Evolutionary conservation across 2,113 vertebrate species (phyloP).

Genomic region (Caloenas nicobarica): DNA sequence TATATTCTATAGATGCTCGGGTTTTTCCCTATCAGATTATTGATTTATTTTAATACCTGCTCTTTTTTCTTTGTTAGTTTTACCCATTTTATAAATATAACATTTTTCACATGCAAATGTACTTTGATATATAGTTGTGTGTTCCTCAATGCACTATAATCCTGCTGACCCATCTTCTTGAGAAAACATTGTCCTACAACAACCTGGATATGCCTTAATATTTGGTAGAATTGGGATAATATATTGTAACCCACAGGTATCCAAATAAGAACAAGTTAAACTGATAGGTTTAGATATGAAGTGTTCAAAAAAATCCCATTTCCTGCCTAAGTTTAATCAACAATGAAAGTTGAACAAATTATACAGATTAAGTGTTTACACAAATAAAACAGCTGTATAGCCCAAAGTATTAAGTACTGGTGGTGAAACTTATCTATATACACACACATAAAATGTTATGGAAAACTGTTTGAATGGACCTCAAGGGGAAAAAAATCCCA

Average conservation of each 20-base stretch:
- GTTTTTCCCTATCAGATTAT: background rate
- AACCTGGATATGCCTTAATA: background rate
- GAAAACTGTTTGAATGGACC: background rate
- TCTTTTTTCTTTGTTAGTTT: background rate
- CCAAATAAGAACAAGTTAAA: background rate
- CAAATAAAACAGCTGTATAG: background rate
- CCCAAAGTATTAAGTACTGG: background rate
- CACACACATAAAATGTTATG: background rate
- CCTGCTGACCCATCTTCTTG: background rate
- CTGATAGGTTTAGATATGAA: background rate
- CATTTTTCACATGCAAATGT: background rate
- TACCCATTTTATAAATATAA: background rate
- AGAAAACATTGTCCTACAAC: background rate
- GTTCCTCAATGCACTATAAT: background rate
- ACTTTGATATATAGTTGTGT: background rate
- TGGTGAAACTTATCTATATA: background rate
- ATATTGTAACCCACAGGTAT: background rate
- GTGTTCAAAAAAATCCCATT: background rate
- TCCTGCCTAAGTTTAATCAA: background rate
- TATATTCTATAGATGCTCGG: background rate
- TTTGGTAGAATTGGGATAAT: background rate
- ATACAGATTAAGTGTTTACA: background rate
- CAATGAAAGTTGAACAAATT: background rate
- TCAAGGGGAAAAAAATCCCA: background rate
- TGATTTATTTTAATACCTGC: background rate